Conservation (phyloP, 2,797 vertebrate genomes). For the Cynodonichthys magdalenae region DNA sequence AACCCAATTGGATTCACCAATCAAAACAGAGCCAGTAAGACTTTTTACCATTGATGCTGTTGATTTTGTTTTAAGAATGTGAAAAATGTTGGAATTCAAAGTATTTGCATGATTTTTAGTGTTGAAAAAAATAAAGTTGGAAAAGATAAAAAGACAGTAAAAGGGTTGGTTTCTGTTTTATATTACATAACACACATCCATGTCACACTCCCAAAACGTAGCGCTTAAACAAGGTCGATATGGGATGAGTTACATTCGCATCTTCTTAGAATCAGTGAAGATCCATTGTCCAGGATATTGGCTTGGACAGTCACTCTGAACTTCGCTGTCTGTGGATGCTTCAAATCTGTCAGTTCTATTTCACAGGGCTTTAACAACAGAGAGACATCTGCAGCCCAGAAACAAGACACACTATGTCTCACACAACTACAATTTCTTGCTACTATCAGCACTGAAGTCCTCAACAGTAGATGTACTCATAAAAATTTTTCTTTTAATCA, state of each 20-base stretch:
- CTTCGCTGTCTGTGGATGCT: conserved; percentile 60
- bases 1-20: conserved; percentile 61
- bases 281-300: conserved; percentile 73
- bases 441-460: conserved; percentile 1
- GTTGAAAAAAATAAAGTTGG: background rate
- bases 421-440: conserved; percentile 14
- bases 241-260: conserved; percentile 57
- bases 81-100: background rate
- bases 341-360: conserved; percentile 68
- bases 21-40: conserved; percentile 58
- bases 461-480: background rate
- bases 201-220: conserved; percentile 24
- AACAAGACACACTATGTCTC: conserved; percentile 15
- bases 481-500: background rate
- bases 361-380: conserved; percentile 45
- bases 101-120: background rate
- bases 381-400: conserved; percentile 61
- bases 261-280: conserved; percentile 65
- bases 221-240: conserved; percentile 67
- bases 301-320: conserved; percentile 72
- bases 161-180: conserved; percentile 23
- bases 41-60: conserved; percentile 1
- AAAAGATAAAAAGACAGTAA: too few relatives aligned
- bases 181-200: conserved; percentile 15
- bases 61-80: background rate